Conservation (phyloP, 2,888 invertebrate species). For the Heteropelma amictum region DNA sequence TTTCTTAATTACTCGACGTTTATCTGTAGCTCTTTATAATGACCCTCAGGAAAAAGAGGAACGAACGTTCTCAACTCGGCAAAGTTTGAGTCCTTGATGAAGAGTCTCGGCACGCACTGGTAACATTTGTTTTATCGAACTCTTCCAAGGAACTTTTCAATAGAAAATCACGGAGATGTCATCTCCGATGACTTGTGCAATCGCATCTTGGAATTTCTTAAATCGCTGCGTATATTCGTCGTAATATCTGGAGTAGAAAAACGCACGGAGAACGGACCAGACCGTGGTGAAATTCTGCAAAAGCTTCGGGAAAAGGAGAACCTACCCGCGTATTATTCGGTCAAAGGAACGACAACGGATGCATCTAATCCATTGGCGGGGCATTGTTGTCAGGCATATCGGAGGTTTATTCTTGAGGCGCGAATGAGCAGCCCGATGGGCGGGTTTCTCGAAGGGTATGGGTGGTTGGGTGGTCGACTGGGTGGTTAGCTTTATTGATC, state of each 20-base stretch:
- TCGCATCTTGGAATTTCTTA: no score
- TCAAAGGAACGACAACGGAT: conserved; percentile 58
- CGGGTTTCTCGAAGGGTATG: conserved; percentile 56
- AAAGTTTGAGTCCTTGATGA: no score
- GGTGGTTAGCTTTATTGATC: conserved; percentile 78
- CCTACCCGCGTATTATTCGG: neutral
- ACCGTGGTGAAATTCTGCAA: no score
- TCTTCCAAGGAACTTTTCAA: no score
- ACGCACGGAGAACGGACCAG: no score
- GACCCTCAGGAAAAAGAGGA: neutral
- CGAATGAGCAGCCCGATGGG: conserved; percentile 53
- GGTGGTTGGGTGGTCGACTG: conserved; percentile 66
- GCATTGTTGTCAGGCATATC: conserved; percentile 76
- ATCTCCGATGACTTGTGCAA: no score
- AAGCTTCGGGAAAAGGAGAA: neutral
- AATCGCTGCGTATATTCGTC: no score
- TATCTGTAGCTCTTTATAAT: neutral
- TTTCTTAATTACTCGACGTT: conserved; percentile 37
- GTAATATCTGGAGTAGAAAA: no score
- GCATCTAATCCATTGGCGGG: conserved; percentile 73
- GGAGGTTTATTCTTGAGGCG: conserved; percentile 77
- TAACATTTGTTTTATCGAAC: no score
- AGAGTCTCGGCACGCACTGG: no score
- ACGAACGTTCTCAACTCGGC: no score
- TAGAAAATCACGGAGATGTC: no score